phyloP scores from a whole-genome alignment of 1,140 invertebrate genomes.

The Pemphigus obesinymphae region DNA sequence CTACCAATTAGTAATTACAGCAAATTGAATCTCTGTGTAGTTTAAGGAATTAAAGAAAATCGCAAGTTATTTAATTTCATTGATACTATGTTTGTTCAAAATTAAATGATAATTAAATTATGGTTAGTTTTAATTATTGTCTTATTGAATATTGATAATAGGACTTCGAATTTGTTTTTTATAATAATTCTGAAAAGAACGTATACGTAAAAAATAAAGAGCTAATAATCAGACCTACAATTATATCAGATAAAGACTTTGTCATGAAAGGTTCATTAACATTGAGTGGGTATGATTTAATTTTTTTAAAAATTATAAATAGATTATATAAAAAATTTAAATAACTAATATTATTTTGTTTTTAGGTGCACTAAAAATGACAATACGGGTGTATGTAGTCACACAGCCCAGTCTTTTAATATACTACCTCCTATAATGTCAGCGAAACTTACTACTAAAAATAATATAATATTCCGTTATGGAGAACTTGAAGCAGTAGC shows the following conservation, averaged over 20 bases:
- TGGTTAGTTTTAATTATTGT: background rate
- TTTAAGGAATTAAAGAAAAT: no score
- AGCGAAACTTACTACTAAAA: constrained; percentile 60
- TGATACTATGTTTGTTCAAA: no score
- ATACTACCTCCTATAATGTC: constrained; percentile 61
- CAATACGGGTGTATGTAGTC: constrained; percentile 39
- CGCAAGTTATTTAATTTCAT: no score
- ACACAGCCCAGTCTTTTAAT: constrained; percentile 48
- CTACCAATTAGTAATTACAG: no score
- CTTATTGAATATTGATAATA: constrained; percentile 18
- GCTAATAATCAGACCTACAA: constrained; percentile 32
- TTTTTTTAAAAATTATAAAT: no score
- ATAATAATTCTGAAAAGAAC: constrained; percentile 8
- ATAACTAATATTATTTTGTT: no score
- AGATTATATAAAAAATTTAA: no score
- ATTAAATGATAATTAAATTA: no score
- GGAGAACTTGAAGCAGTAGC: constrained; percentile 63
- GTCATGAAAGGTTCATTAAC: constrained; percentile 1
- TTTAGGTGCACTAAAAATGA: constrained; percentile 43
- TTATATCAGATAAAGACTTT: background rate
- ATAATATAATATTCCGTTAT: constrained; percentile 63
- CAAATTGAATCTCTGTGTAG: no score
- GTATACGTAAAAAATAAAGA: constrained; percentile 12
- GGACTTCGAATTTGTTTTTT: constrained; percentile 43
- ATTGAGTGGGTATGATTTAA: constrained; percentile 5